phyloP scores from a whole-genome alignment of 2,888 invertebrate genomes.

The Gordius sp. region DNA sequence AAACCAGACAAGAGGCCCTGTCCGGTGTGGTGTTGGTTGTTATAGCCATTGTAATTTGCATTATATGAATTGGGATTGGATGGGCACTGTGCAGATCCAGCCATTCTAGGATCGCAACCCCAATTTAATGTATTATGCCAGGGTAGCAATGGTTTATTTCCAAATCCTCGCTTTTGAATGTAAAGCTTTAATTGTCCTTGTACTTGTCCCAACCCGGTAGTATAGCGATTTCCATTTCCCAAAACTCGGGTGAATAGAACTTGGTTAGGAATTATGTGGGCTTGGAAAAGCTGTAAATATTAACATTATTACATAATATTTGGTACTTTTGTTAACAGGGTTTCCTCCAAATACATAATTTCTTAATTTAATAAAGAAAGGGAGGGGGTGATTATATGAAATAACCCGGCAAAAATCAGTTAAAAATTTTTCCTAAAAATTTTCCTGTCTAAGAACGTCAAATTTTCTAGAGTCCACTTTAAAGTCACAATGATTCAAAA shows the following conservation, averaged over 20 bases:
- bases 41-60: neutral
- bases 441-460: no score
- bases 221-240: neutral
- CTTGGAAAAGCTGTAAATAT: neutral
- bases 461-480: no score
- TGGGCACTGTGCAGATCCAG: neutral
- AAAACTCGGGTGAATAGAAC: neutral
- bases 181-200: neutral
- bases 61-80: neutral
- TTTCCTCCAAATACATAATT: no score
- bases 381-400: no score
- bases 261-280: neutral
- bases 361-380: no score
- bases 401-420: no score
- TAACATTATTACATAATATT: no score
- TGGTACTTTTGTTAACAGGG: no score
- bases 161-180: neutral
- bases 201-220: neutral
- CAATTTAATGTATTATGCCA: neutral
- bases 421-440: no score
- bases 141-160: neutral
- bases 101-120: neutral
- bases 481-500: no score
- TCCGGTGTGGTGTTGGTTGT: neutral
- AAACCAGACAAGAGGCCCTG: no score